Percentiles rank a stretch among this genome's conserved stretches.
These are phyloP conservation scores for Tetragonula carbonaria DNA, from an alignment of 2,888 invertebrate genomes.

Conservation along the genomic window DNA sequence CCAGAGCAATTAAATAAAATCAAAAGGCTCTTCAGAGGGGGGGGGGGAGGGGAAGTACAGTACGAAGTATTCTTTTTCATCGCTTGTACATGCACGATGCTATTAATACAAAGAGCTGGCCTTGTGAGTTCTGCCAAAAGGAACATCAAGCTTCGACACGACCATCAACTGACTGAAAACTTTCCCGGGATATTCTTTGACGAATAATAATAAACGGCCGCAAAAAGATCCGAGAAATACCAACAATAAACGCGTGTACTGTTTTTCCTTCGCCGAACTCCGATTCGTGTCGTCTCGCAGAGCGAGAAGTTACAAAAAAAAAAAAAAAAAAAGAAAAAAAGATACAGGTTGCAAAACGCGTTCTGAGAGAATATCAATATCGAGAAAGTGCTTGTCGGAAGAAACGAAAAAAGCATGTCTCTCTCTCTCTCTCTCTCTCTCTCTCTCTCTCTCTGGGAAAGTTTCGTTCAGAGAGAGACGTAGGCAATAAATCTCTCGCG, in stretches of 20 bases:
- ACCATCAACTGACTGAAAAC: slow-evolving; percentile 5
- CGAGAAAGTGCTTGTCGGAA: slow-evolving; percentile 36
- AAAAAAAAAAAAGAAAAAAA: background rate
- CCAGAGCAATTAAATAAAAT: background rate
- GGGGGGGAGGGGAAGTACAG: background rate
- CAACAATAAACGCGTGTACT: background rate
- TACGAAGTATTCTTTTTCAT: background rate
- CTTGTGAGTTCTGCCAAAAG: background rate
- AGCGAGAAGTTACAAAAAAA: slow-evolving; percentile 4
- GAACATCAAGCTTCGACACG: too few species aligned
- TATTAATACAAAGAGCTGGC: background rate
- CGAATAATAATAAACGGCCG: background rate
- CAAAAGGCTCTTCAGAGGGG: background rate
- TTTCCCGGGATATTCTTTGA: background rate
- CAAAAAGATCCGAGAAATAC: background rate
- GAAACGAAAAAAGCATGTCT: slow-evolving; percentile 11
- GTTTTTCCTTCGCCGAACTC: background rate
- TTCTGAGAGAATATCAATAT: slow-evolving; percentile 50
- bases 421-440: background rate
- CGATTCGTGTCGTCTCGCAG: slow-evolving; percentile 19
- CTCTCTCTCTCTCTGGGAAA: slow-evolving; percentile 1
- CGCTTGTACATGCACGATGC: background rate
- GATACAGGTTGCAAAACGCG: slow-evolving; percentile 3
- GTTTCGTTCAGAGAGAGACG: slow-evolving; percentile 24
- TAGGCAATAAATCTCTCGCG: slow-evolving; percentile 40